Conservation (phyloP, 2,113 vertebrate species). For the Passer domesticus region DNA sequence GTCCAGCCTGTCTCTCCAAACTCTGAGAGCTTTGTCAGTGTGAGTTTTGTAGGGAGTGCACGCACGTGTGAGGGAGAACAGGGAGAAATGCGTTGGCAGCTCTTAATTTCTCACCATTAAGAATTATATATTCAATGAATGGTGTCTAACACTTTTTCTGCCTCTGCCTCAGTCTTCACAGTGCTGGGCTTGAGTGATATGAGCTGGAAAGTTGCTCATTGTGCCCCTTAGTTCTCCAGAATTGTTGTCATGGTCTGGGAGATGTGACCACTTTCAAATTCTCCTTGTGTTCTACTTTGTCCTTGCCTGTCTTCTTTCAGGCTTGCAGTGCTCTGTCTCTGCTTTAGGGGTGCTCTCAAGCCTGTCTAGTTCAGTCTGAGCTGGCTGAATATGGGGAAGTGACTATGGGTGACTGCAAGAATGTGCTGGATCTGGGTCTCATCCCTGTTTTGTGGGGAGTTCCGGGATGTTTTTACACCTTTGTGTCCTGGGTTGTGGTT, state of each 20-base stretch:
- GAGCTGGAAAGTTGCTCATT: neutral
- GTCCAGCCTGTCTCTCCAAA: neutral
- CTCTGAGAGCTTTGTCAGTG: neutral
- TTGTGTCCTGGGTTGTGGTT: accelerated
- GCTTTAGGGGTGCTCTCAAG: neutral
- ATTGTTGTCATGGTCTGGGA: neutral
- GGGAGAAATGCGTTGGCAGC: neutral
- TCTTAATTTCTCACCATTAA: neutral
- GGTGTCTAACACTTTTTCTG: neutral
- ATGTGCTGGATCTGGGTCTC: neutral
- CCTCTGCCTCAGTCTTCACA: neutral
- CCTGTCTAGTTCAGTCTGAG: neutral
- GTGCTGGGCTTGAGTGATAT: neutral
- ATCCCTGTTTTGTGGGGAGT: neutral
- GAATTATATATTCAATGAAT: neutral
- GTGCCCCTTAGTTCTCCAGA: neutral
- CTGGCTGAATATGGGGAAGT: neutral
- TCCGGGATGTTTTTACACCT: neutral
- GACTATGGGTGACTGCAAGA: neutral
- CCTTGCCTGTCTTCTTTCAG: neutral
- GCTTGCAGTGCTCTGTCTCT: neutral
- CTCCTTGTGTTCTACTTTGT: neutral
- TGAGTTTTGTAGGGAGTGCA: neutral
- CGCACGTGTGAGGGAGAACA: accelerated
- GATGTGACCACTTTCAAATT: neutral